Conservation (phyloP, 1,140 invertebrate genomes). For the Oscheius sp. region DNA sequence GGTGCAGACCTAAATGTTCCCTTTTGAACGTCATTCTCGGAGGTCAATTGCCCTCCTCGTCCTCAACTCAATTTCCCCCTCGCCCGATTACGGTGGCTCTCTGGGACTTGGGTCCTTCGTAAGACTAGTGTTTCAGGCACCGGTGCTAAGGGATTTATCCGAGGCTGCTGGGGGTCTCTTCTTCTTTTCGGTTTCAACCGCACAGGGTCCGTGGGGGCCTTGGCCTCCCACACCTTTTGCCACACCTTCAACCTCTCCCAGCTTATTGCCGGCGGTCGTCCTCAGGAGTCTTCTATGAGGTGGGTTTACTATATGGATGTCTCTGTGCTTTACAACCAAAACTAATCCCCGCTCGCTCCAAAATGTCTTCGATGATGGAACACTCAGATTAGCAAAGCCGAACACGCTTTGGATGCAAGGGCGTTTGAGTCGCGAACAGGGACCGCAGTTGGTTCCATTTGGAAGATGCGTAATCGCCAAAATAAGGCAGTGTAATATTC, state of each 20-base stretch:
- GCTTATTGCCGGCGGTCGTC: conserved; percentile 37
- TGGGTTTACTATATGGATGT: conserved; percentile 3
- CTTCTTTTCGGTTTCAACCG: conserved; percentile 48
- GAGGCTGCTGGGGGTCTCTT: conserved; percentile 46
- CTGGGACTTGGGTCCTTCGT: no score
- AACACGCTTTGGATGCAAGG: no score
- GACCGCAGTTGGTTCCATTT: no score
- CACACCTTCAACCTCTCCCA: conserved; percentile 47
- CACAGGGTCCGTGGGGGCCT: conserved; percentile 37
- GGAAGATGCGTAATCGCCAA: no score
- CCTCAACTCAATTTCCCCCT: no score
- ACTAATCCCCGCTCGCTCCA: neutral
- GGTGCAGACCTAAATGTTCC: no score
- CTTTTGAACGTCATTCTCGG: no score
- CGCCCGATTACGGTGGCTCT: no score
- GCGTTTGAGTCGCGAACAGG: no score
- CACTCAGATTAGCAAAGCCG: neutral
- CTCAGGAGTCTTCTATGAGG: conserved; percentile 48
- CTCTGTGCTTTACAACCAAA: neutral
- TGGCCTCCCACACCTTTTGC: conserved; percentile 45
- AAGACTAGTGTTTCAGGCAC: conserved; percentile 51
- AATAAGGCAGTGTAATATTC: no score
- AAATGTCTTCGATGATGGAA: neutral
- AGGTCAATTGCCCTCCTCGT: no score
- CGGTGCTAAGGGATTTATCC: conserved; percentile 50